Base-by-base conservation (phyloP, 1,140 invertebrate genomes). In the Ditylenchus dipsaci region DNA sequence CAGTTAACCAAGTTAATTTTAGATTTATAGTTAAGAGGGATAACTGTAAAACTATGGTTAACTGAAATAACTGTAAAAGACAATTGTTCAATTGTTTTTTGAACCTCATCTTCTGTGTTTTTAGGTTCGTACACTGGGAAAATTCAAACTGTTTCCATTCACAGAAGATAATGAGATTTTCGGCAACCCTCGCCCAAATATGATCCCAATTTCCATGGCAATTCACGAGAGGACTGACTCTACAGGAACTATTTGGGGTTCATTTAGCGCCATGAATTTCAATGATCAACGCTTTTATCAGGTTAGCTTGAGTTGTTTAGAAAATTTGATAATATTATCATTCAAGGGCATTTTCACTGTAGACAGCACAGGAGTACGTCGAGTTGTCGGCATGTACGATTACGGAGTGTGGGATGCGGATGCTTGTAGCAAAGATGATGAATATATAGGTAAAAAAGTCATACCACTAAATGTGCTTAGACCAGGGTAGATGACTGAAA, bases 161-260 rank as follows among this genome's bases (percentile, higher is more conserved):
- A 73, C 65, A 53, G 79, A 81, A 61, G 77, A 81, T 23, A 81
- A 81, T 62, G 78, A 80, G 45, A 70, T 81, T 23, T 81, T 81
- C 57, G 68, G 72, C 8, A 72, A 68, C 23, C 76, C 79, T 1
- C 68, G 73, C 30, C 76, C 78, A 21, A 73, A 61, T 27, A 79
- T 82, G 71, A 82, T 82, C 60, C 79, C 79, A 9, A 81, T 81
- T 69, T 81, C 78, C 21, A 81, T 81, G 79, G 76, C 81, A 29
- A 82, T 81, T 63, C 79, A 81, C 58, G 79, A 81, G 68, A 61
- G 79, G 29, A 72, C 63, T 26, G 81, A 82, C 56, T 23, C 65
- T 43, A 49, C n/a, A 27, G 79, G 77, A 17, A 78, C 74, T 23
- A 76, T 81, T 53, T 81, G 79, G 79, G 79, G 81, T 61, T 79